Base-by-base conservation (phyloP, 2,797 vertebrate genomes). In the Muscicapa striata region DNA sequence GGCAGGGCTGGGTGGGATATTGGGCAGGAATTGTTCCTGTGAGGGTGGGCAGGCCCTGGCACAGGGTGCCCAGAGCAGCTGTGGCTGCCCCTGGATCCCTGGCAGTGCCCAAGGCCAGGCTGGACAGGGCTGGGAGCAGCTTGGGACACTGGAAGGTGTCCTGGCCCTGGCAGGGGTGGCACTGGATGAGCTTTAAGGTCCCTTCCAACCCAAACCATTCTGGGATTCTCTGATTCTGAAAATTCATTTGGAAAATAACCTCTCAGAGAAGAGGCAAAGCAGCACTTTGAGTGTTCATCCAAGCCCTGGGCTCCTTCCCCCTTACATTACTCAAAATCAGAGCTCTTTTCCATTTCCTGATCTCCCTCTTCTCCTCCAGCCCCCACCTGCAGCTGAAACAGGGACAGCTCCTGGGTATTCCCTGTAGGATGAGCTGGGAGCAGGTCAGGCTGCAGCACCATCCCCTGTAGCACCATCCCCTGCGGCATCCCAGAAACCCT, bases 131-230 rank as follows among this genome's bases (percentile, higher is more conserved):
- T 69, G 1, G 58, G 61, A 73, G 68, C 76, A 58, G 2, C 68
- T 45, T 74, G 76, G 46, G 62, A 19, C 32, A 16, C 41, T 32
- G 69, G 69, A 0, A 68, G 55, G 7, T 36, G 69, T 32, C 41
- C 55, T 62, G 81, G 69, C 41, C 49, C 23, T 13, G 46, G 46
- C n/a, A 26, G 52, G 13, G 45, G 27, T 38, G 38, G n/a, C 0
- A 15, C 3, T 7, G 21, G 30, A 1, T 48, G 48, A 2, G 3
- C 1, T 43, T 15, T 43, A 0, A 36, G 5, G 22, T 18, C 30
- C 12, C 13, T 52, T 20, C 36, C 63, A 17, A 23, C 11, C 16
- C 26, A 82, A 22, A 7, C 6, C 16, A 12, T 21, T 38, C 15
- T 13, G 27, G 12, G 11, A 41, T 57, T 63, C 40, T n/a, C 2